A percentile compares a stretch with the other conserved stretches of the same genome.
Conservation (phyloP, 2,888 invertebrate species). For the Ichneumon xanthorius region DNA sequence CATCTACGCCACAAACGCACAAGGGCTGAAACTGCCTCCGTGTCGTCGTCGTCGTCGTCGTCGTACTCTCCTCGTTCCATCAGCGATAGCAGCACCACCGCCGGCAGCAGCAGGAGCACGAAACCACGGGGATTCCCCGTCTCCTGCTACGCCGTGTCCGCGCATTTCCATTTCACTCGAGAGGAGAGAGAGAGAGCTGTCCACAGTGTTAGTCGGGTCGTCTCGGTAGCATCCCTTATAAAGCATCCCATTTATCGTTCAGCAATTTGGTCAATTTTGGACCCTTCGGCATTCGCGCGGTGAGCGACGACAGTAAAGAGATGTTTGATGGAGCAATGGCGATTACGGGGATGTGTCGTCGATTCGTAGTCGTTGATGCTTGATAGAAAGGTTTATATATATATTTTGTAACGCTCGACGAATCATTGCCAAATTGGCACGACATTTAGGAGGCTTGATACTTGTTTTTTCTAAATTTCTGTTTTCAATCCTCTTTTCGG, state of each 20-base stretch:
- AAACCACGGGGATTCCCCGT: conserved; percentile 79
- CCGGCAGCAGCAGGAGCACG: conserved; percentile 62
- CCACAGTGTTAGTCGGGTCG: conserved; percentile 19
- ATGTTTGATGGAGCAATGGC: neutral
- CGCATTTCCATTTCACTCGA: conserved; percentile 80
- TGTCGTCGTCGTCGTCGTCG: conserved; percentile 51
- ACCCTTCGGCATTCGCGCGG: neutral
- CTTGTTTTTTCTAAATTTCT: too few relatives aligned
- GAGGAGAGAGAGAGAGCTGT: conserved; percentile 21
- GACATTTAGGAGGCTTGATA: too few relatives aligned
- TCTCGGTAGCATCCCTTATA: conserved; percentile 40
- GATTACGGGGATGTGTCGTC: neutral
- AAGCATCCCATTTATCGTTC: conserved; percentile 32
- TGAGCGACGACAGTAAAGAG: neutral
- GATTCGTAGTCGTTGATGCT: neutral
- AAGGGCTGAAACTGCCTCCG: conserved; percentile 66
- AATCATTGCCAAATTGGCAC: neutral
- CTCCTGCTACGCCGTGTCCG: conserved; percentile 76
- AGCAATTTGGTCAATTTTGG: conserved; percentile 1
- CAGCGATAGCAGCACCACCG: conserved; percentile 50
- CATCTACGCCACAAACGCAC: conserved; percentile 58
- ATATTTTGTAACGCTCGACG: neutral
- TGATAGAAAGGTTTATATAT: neutral
- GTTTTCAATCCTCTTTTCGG: neutral
- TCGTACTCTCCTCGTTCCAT: conserved; percentile 52